Base-by-base conservation (phyloP, 1,140 invertebrate species). In the Pseudomyrmex gracilis region DNA sequence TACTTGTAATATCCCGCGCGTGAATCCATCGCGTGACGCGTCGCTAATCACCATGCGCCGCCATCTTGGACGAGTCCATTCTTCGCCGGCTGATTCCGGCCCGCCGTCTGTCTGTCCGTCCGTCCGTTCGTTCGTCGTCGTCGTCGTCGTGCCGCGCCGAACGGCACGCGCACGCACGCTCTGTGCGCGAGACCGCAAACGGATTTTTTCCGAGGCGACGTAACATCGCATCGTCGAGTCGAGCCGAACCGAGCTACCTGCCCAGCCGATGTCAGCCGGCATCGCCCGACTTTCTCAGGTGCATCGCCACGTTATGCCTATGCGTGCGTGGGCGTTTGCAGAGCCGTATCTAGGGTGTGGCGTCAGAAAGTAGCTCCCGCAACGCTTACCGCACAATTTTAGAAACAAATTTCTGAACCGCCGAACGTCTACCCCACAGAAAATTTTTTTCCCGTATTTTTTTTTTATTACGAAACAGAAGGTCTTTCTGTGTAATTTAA, bases 11-110 rank as follows among this genome's bases (percentile, higher is more conserved):
- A 12, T n/a, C 34, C 34, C n/a, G 77, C 49, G n/a, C 20, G 64
- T 61, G 13, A 45, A 51, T 20, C 13, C 49, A 17, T 61, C 64
- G 12, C 61, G 47, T 51, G 20, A 73, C 73, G 47, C 71, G 71
- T 76, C 82, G 77, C 77, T 83, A 77, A 88, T 87, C 77, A 86
- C 87, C 74, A 34, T 34, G 80, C 68, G 90, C 85, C 74, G 92
- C 93, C 93, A 93, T 93, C 82, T 94, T 94, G 93, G 93, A 93
- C 93, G 92, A 94, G 93, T 94, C 92, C 93, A 94, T 88, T 34
- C 34, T 93, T 86, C 85, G 87, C 76, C 64, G 64, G 43, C 76
- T 24, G 76, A 78, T 66, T 66, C 24, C 61, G 61, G 49, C 49
- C 61, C n/a, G 22, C 24, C 63, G 34, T 34, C 34, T 5, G 34